Evolutionary conservation across 2,888 invertebrate genomes (phyloP).

Genomic region (Phengaris arion): DNA sequence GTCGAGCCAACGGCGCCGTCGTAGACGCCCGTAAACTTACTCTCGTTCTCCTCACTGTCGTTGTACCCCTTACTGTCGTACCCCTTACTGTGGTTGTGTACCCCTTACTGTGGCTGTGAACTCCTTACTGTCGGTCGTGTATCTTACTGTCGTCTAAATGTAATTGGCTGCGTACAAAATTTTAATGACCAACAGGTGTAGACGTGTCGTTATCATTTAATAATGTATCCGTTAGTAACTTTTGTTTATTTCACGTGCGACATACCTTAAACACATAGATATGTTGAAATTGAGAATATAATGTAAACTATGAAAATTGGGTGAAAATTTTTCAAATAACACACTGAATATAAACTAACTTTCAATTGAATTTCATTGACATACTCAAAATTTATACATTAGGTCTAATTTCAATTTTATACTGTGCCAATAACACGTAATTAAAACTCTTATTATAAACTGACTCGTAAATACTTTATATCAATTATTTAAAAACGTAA

Average conservation of each 20-base stretch:
- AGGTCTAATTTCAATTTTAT: too few relatives aligned
- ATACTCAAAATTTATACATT: too few relatives aligned
- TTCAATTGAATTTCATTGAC: too few relatives aligned
- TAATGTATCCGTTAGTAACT: neutral
- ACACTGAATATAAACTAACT: neutral
- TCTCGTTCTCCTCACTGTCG: too few relatives aligned
- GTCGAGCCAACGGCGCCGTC: neutral
- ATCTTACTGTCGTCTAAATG: neutral
- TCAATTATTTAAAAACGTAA: too few relatives aligned
- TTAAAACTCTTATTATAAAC: too few relatives aligned
- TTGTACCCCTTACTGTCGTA: neutral
- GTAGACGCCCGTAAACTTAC: neutral
- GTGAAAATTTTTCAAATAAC: neutral
- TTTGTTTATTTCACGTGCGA: neutral
- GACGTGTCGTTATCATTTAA: neutral
- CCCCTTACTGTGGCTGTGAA: neutral
- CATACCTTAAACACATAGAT: neutral
- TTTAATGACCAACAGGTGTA: neutral
- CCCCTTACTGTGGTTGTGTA: neutral
- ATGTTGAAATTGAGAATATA: neutral
- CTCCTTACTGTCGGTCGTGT: too few relatives aligned
- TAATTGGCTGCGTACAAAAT: neutral
- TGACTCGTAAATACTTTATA: too few relatives aligned
- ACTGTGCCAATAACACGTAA: too few relatives aligned
- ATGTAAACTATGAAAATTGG: conserved; percentile 5